phyloP scores from a whole-genome alignment of 1,140 invertebrate species.

The Trissolcus basalis region DNA sequence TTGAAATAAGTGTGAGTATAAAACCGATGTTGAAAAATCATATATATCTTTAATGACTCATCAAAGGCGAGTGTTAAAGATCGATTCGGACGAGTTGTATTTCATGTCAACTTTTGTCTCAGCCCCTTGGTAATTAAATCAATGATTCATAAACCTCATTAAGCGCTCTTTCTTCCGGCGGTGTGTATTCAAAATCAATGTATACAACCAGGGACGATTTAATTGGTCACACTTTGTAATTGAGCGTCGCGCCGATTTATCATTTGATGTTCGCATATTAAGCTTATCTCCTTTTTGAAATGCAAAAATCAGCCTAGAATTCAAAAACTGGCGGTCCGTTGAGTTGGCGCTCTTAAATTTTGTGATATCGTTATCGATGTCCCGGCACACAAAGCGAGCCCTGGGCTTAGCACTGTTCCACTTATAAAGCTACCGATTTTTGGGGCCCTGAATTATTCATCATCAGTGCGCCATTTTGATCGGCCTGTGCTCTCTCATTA shows the following conservation, averaged over 20 bases:
- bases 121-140: constrained; percentile 41
- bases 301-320: constrained; percentile 58
- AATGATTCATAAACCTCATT: constrained; percentile 46
- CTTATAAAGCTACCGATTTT: constrained; percentile 51
- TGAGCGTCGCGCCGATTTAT: constrained; percentile 23
- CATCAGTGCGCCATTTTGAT: not conserved
- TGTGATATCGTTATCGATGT: too few species aligned
- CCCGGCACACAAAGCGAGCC: too few species aligned
- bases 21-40: too few species aligned
- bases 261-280: constrained; percentile 50
- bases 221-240: constrained; percentile 35
- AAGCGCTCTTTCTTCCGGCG: constrained; percentile 13
- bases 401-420: constrained; percentile 39
- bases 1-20: too few species aligned
- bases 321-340: too few species aligned
- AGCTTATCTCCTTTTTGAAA: constrained; percentile 31
- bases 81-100: constrained; percentile 33
- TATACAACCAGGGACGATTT: too few species aligned
- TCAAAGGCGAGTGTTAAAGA: constrained; percentile 38
- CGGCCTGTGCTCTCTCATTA: constrained; percentile 18
- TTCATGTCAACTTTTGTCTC: constrained; percentile 35
- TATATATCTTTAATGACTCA: constrained; percentile 37
- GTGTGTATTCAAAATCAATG: too few species aligned
- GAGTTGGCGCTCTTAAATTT: too few species aligned
- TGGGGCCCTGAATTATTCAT: constrained; percentile 28